Conservation (phyloP, 2,797 vertebrate genomes). For the Ibycter americanus region DNA sequence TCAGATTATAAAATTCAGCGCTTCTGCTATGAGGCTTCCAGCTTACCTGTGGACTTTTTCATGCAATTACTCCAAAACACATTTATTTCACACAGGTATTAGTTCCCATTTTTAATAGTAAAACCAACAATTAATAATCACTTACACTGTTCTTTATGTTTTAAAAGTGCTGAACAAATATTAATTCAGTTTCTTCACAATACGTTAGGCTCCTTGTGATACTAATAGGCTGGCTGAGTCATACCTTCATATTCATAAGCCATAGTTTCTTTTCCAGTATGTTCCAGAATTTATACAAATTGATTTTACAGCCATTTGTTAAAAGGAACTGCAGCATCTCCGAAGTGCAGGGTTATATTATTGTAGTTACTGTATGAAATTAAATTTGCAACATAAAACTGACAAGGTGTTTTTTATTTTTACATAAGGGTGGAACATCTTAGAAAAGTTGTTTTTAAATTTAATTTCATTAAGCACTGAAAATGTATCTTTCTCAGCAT, state of each 20-base stretch:
- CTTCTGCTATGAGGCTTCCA: neutral
- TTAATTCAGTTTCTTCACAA: constrained; percentile 1
- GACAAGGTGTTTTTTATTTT: neutral
- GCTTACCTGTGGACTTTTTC: neutral
- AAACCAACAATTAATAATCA: constrained; percentile 22
- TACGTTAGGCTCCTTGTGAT: neutral
- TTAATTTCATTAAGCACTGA: neutral
- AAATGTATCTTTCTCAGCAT: neutral
- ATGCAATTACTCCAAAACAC: neutral
- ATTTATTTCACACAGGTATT: neutral
- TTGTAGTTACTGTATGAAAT: neutral
- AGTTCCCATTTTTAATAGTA: neutral
- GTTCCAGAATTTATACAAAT: neutral
- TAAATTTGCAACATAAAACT: neutral
- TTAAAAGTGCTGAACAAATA: constrained; percentile 32
- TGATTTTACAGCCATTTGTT: neutral
- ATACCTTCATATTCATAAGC: constrained; percentile 23
- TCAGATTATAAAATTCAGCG: neutral
- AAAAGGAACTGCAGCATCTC: neutral
- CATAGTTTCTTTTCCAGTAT: neutral
- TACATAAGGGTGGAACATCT: neutral
- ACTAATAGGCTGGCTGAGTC: constrained; percentile 27
- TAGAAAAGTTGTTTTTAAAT: neutral
- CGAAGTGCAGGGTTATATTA: neutral
- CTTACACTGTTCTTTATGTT: neutral